Conservation (phyloP, 2,113 vertebrate genomes). For the Syrrhaptes paradoxus region DNA sequence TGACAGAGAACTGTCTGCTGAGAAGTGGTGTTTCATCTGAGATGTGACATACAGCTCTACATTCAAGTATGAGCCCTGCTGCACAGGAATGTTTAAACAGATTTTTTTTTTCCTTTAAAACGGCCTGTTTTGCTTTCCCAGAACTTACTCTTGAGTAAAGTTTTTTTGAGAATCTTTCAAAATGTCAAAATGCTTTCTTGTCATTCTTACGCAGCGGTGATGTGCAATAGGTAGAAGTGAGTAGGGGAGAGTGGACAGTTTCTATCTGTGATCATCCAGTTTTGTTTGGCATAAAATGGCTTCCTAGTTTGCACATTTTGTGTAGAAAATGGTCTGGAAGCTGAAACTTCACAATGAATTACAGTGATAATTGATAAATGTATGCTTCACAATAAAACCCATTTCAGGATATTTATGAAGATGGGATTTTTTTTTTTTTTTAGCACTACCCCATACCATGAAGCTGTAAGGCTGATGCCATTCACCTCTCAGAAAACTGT, state of each 20-base stretch:
- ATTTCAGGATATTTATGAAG: background rate
- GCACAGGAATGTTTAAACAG: fast-evolving
- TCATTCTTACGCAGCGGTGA: fast-evolving
- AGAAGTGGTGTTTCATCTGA: background rate
- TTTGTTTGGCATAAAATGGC: conserved; percentile 5
- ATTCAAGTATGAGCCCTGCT: background rate
- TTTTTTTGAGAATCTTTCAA: background rate
- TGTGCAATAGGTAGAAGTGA: background rate
- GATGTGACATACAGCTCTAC: background rate
- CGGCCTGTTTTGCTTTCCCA: background rate
- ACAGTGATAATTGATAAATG: background rate
- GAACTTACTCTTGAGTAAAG: background rate
- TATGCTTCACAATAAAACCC: background rate
- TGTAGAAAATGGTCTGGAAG: background rate
- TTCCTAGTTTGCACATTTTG: background rate
- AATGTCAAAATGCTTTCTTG: background rate
- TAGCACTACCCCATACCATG: background rate
- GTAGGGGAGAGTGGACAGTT: background rate
- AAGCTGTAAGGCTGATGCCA: background rate
- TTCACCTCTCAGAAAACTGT: background rate
- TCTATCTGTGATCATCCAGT: background rate
- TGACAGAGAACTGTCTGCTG: background rate
- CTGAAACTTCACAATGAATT: background rate
- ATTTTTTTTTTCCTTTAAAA: background rate
- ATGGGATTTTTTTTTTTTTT: background rate